A percentile compares a stretch with the other conserved stretches of the same genome.
These are phyloP conservation scores for Chrysogorgia sp. DNA, from an alignment of 92 coral and sea anemone species.

Conservation along the genomic window DNA sequence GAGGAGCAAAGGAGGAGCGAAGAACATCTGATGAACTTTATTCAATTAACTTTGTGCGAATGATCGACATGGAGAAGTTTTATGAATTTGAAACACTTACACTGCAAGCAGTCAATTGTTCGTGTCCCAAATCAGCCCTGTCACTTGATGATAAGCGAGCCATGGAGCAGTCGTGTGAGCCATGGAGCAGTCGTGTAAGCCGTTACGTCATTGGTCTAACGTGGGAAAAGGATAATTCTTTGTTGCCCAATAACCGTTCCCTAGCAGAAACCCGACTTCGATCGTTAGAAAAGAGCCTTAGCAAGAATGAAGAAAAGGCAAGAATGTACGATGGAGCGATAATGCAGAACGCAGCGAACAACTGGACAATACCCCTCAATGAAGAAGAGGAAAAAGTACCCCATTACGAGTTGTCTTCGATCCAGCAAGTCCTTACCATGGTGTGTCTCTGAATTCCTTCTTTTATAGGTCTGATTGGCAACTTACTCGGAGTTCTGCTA, in stretches of 20 bases:
- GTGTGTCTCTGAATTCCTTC: constrained; percentile 58
- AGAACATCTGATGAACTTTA: too few relatives aligned
- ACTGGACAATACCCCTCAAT: constrained; percentile 40
- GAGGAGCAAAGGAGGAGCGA: too few relatives aligned
- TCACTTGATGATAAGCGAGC: constrained; percentile 51
- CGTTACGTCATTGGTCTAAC: constrained; percentile 45
- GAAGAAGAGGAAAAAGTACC: constrained; percentile 41
- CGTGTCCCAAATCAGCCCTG: constrained; percentile 43
- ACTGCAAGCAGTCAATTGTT: constrained; percentile 49
- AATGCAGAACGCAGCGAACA: constrained; percentile 33
- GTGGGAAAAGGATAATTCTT: constrained; percentile 39
- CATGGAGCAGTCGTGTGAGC: too few relatives aligned
- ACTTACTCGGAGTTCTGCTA: constrained; percentile 49
- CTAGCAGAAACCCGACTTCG: constrained; percentile 45
- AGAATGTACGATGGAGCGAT: constrained; percentile 39
- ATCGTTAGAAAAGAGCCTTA: constrained; percentile 37
- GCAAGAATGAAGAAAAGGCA: constrained; percentile 44
- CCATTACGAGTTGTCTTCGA: constrained; percentile 57
- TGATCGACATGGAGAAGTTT: constrained; percentile 27
- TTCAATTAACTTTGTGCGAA: constrained; percentile 9
- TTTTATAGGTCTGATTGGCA: constrained; percentile 51
- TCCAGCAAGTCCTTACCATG: constrained; percentile 50
- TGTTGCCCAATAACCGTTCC: constrained; percentile 52
- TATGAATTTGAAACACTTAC: constrained; percentile 49
- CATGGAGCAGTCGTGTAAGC: constrained; percentile 41